Conservation (phyloP, 2,888 invertebrate genomes). For the Clostera curtula region DNA sequence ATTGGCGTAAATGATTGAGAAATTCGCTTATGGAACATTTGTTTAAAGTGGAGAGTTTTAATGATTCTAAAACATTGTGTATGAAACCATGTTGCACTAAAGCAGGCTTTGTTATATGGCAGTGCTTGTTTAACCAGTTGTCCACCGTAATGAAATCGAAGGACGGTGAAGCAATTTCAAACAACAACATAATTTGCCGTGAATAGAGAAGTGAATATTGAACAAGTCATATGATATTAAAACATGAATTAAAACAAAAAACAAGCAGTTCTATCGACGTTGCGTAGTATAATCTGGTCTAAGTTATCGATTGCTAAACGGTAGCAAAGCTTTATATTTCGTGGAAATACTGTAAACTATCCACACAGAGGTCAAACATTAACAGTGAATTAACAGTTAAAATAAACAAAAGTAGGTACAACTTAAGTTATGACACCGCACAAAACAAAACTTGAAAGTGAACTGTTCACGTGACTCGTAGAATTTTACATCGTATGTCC, state of each 20-base stretch:
- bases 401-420: constrained; percentile 20
- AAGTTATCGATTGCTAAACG: no score
- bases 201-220: background rate
- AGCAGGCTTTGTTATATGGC: no score
- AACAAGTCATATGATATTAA: background rate
- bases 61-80: no score
- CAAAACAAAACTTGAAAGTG: constrained; percentile 54
- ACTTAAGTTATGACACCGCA: constrained; percentile 64
- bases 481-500: constrained; percentile 35
- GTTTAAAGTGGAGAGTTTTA: no score
- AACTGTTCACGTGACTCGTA: constrained; percentile 56
- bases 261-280: background rate
- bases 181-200: constrained; percentile 7
- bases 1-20: no score
- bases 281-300: no score
- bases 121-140: constrained; percentile 47
- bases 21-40: no score
- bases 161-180: constrained; percentile 17
- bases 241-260: constrained; percentile 1
- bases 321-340: no score
- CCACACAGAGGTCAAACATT: constrained; percentile 6
- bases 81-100: no score
- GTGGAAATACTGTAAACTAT: background rate
- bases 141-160: constrained; percentile 27
- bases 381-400: constrained; percentile 6